Evolutionary conservation across 1,140 invertebrate species (phyloP).

Genomic region (Camponotus pennsylvanicus): DNA sequence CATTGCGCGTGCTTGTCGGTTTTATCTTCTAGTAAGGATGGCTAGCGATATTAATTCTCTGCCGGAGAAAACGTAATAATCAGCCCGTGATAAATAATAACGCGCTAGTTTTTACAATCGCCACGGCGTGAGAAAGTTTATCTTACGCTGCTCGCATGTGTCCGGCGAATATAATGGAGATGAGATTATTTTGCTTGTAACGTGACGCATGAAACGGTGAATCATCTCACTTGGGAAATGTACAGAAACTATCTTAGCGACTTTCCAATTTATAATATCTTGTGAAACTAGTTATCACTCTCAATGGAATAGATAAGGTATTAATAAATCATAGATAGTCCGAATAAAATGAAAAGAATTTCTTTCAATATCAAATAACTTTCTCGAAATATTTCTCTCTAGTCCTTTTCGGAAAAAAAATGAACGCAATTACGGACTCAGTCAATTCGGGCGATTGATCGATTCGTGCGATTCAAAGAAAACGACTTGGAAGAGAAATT

Average conservation of each 20-base stretch:
- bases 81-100: slow-evolving; percentile 51
- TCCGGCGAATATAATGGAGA: slow-evolving; percentile 35
- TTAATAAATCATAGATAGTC: background rate
- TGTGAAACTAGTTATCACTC: background rate
- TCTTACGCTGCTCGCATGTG: slow-evolving; percentile 49
- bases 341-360: background rate
- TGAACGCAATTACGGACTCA: slow-evolving; percentile 25
- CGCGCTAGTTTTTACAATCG: slow-evolving; percentile 39
- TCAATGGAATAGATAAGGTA: background rate
- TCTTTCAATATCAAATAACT: background rate
- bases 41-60: slow-evolving; percentile 34
- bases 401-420: slow-evolving; percentile 12
- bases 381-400: background rate
- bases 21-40: slow-evolving; percentile 21
- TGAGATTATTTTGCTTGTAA: slow-evolving; percentile 39
- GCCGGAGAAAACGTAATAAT: slow-evolving; percentile 55
- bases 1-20: slow-evolving; percentile 26
- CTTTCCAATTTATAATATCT: background rate
- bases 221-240: slow-evolving; percentile 12
- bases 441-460: slow-evolving; percentile 14
- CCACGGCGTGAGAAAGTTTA: slow-evolving; percentile 53
- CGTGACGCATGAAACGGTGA: background rate
- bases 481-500: slow-evolving; percentile 69
- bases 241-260: background rate
- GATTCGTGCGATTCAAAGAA: slow-evolving; percentile 41